Evolutionary conservation across 2,888 invertebrate species (phyloP), one percentile per base, ranked within the genome.

Genomic region (Tenthredo mesomela): DNA sequence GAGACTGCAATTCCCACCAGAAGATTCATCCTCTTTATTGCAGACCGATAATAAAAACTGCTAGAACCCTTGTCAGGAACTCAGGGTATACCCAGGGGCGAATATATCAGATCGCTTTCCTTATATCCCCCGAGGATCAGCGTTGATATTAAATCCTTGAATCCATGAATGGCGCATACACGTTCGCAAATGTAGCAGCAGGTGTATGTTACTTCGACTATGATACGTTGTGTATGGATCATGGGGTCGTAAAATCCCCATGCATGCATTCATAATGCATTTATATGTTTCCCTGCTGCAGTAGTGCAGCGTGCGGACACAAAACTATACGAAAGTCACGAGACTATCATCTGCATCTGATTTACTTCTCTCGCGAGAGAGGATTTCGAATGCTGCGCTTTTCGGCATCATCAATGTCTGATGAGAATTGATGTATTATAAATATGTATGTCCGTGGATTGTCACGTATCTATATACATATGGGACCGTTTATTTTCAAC

Each of bases 101-200:
- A 10, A 61, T 21, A 21, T 61, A 61, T 61, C 61, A 61, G 1
- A 61, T 67, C 67, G 33, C 18, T 67, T 67, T 18, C 15, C 4
- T 18, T 67, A 67, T 67, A 67, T 67, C 33, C 15, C 67, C 67
- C 67, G 33, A 29, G 33, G 67, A 67, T 67, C 33, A 67, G 29
- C 33, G 67, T 33, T 25, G 33, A 67, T 67, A 67, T 67, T 67
- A 67, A 67, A 67, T 67, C 4, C 33, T 15, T 67, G 67, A 67
- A 67, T 67, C 67, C 18, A 67, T 33, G 67, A 67, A 67, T 67
- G 33, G 67, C 3, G 67, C 33, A 67, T 58, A 67, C 2, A 67
- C 33, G 9, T 6, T 33, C 7, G 18, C 18, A 33, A 21, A 25
- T 33, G 67, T 33, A 61, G 33, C 67, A 33, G 29, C 67, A 33